Evolutionary conservation across 2,113 vertebrate species (phyloP), one percentile per base, ranked within the genome.

Genomic region (Cettia cetti): DNA sequence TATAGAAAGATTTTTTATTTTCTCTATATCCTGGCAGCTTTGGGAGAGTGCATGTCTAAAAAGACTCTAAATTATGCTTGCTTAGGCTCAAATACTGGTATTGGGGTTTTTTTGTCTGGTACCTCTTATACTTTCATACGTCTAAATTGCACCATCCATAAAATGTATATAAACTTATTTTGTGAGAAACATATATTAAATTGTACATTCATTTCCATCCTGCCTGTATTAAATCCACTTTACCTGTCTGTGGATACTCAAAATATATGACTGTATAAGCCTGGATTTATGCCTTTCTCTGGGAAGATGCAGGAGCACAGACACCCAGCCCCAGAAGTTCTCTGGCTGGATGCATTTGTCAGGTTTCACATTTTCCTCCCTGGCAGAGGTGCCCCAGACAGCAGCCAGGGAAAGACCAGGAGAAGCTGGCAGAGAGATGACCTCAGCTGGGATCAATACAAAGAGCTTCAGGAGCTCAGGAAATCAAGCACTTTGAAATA

Each of bases 401-500:
- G 82, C 75, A 89, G 27, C 12, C 39, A 59, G 53, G 61, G 56
- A 59, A 17, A 33, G 63, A 28, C 21, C 63, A 27, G 49, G 8
- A 85, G 92, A 49, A 47, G 44, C 53, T 80, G 79, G 66, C 61
- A 89, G 91, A 80, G 39, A 79, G 60, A 53, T 68, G 66, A 47
- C 57, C 78, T 80, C 31, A 82, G 15, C 61, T 68, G 82, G 59
- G 81, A 90, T 86, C 68, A 82, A 75, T 77, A 63, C 27, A 60
- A 49, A 93, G 93, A 94, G 52, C 71, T 94, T 39, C 31, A 78
- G 91, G 80, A 95, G 84, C 69, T 91, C 21, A 91, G 84, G 83
- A 91, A 86, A 90, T 74, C 65, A 84, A 95, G 31, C 44, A 60
- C 82, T 94, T 94, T 85, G 93, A 95, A 92, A 86, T 64, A 49